These are phyloP conservation scores for Brachionus koreanus DNA, from an alignment of 1,140 invertebrate genomes.

Conservation along the genomic window DNA sequence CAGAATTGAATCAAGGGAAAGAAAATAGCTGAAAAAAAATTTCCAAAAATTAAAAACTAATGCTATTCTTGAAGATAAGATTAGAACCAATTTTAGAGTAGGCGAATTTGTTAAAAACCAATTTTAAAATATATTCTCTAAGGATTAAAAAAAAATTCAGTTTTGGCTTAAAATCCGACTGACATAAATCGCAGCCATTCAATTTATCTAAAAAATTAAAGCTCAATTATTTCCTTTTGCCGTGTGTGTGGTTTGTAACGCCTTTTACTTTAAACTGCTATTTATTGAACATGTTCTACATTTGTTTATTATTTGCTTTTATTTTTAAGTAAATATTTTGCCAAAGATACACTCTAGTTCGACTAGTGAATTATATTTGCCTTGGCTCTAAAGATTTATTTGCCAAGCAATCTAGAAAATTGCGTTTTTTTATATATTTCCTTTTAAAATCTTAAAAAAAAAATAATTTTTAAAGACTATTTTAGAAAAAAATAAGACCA, in stretches of 20 bases:
- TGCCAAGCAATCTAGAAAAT: background rate
- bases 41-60: background rate
- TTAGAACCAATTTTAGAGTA: background rate
- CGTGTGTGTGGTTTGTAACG: background rate
- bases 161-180: background rate
- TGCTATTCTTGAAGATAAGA: background rate
- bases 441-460: background rate
- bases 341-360: background rate
- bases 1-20: background rate
- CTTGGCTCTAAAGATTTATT: background rate
- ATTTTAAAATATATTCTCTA: background rate
- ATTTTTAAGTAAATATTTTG: background rate
- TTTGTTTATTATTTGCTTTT: background rate
- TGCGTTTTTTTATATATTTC: background rate
- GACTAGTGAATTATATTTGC: background rate
- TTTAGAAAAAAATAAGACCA: background rate
- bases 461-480: background rate
- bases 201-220: background rate
- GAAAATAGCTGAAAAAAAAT: background rate
- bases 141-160: background rate
- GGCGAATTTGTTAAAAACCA: background rate
- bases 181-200: background rate
- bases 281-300: constrained; percentile 1
- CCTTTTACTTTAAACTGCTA: background rate
- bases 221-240: background rate